Evolutionary conservation across 2,113 vertebrate species (phyloP).

Genomic region (Poecile atricapillus): DNA sequence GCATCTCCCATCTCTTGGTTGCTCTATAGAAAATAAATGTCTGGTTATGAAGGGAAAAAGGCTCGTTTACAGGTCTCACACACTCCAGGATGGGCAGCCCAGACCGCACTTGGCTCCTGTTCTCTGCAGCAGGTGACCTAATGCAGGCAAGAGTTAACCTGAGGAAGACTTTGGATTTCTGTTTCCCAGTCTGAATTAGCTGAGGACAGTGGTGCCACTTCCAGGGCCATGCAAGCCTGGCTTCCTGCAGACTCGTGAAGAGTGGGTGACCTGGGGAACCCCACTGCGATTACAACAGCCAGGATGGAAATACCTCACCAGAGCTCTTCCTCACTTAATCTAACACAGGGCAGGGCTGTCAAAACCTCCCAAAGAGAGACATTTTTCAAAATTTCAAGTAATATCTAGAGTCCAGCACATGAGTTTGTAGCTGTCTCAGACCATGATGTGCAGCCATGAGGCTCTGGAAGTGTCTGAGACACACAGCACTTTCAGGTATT

Average conservation of each 20-base stretch:
- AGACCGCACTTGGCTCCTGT: not conserved
- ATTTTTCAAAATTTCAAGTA: not conserved
- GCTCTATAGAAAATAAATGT: not conserved
- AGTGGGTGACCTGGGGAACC: not conserved
- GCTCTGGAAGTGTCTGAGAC: not conserved
- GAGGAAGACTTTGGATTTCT: not conserved
- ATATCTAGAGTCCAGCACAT: not conserved
- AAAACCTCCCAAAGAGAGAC: not conserved
- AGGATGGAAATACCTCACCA: not conserved
- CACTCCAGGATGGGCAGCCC: not conserved
- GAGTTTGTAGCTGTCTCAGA: not conserved
- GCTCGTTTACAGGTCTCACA: not conserved
- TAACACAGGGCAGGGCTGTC: not conserved
- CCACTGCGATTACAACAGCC: fast-evolving
- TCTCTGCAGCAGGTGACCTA: not conserved
- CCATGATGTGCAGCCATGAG: not conserved
- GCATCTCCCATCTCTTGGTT: not conserved
- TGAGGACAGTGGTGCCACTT: not conserved
- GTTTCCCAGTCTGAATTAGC: not conserved
- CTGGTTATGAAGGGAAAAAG: not conserved
- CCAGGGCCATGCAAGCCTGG: not conserved
- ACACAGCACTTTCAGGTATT: not conserved
- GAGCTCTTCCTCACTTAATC: not conserved
- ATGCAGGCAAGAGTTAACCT: not conserved
- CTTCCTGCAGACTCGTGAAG: not conserved